Percentiles rank a stretch among this genome's conserved stretches.
Conservation (phyloP, 2,888 invertebrate genomes). For the Drosophila anceps region DNA sequence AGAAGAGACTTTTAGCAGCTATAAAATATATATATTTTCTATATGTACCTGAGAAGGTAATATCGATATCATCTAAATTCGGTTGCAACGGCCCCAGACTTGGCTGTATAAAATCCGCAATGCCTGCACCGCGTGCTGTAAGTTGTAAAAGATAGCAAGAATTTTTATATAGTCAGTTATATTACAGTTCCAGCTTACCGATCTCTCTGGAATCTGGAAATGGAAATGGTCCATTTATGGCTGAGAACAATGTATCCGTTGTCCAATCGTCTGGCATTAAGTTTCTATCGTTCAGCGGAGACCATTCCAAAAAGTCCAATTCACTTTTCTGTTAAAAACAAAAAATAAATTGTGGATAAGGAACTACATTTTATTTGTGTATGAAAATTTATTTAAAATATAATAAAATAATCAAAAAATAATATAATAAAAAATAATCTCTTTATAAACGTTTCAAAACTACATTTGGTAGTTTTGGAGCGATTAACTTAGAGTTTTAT, state of each 20-base stretch:
- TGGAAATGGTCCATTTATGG: conserved; percentile 92
- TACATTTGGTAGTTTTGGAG: too few relatives aligned
- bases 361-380: neutral
- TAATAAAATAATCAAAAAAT: neutral
- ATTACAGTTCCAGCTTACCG: conserved; percentile 87
- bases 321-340: conserved; percentile 83
- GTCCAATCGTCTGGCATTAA: conserved; percentile 87
- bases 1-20: conserved; percentile 22
- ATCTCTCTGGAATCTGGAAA: conserved; percentile 99
- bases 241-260: conserved; percentile 96
- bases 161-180: neutral
- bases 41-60: conserved; percentile 91
- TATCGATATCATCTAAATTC: conserved; percentile 96
- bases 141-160: neutral
- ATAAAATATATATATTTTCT: neutral
- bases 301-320: conserved; percentile 85
- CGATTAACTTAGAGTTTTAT: too few relatives aligned
- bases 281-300: conserved; percentile 83
- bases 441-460: too few relatives aligned
- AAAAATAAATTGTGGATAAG: too few relatives aligned
- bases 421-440: neutral
- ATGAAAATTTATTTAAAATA: neutral
- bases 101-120: conserved; percentile 99
- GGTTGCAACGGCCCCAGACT: conserved; percentile 98
- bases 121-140: conserved; percentile 90